phyloP scores from a whole-genome alignment of 2,888 invertebrate genomes.

The Papilio elwesi region DNA sequence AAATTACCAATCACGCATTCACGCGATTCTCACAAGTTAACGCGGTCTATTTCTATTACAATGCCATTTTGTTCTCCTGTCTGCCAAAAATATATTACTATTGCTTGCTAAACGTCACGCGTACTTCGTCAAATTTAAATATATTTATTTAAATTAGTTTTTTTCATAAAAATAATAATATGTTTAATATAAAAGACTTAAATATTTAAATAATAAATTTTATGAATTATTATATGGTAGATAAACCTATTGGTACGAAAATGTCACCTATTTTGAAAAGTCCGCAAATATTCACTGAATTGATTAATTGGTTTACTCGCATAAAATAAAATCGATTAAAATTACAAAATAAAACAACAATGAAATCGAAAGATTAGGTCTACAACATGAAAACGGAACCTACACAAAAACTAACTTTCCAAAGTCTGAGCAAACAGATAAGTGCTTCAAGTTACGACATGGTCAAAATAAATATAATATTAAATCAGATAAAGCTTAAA shows the following conservation, averaged over 20 bases:
- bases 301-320: background rate
- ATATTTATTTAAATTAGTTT: background rate
- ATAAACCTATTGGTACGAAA: background rate
- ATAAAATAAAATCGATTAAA: background rate
- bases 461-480: background rate
- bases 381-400: background rate
- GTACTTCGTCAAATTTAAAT: background rate
- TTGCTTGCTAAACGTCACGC: background rate
- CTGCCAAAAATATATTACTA: background rate
- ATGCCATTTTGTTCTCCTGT: conserved; percentile 20
- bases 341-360: background rate
- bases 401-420: background rate
- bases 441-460: background rate
- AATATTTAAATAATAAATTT: no score
- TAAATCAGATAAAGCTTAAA: background rate
- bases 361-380: background rate
- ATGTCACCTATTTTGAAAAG: background rate
- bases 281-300: background rate
- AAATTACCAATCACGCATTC: conserved; percentile 35
- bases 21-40: conserved; percentile 27
- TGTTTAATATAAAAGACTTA: no score
- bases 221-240: background rate
- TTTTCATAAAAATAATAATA: no score
- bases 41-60: background rate
- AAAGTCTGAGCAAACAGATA: background rate